These are phyloP conservation scores for Lasioglossum villosulum DNA, from an alignment of 2,888 invertebrate genomes.

Conservation along the genomic window DNA sequence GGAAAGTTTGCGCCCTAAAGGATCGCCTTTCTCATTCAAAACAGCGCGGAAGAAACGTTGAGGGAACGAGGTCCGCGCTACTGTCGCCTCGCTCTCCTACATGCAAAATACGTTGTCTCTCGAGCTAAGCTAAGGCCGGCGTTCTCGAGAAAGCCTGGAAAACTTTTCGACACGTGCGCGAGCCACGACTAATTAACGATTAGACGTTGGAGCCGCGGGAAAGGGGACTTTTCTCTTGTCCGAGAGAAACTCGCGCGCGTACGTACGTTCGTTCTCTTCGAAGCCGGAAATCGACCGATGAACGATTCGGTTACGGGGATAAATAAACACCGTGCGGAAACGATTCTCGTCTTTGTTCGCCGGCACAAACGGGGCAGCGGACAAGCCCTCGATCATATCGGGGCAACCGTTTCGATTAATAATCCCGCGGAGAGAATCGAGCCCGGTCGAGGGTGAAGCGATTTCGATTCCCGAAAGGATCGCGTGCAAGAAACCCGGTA, in stretches of 20 bases:
- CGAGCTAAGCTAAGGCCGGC: not conserved
- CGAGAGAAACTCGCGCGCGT: not conserved
- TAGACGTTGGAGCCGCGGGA: not conserved
- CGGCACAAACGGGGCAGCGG: not conserved
- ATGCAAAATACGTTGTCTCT: slow-evolving; percentile 36
- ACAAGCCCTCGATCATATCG: not conserved
- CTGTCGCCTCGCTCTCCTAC: not conserved
- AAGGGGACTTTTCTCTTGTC: slow-evolving; percentile 18
- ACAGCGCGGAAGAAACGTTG: slow-evolving; percentile 27
- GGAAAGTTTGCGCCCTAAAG: slow-evolving; percentile 26
- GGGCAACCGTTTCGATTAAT: not conserved
- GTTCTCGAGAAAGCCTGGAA: not conserved
- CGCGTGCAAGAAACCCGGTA: not conserved
- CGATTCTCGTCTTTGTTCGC: not conserved
- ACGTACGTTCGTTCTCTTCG: not conserved
- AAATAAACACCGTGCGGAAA: not conserved
- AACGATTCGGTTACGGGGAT: not conserved
- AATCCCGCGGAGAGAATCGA: not conserved
- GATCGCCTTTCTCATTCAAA: slow-evolving; percentile 54
- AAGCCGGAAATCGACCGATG: not conserved
- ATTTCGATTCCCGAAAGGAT: not conserved
- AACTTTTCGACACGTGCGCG: slow-evolving; percentile 33
- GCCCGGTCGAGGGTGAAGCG: not conserved
- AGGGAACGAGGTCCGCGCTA: not conserved
- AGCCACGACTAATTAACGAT: slow-evolving; percentile 45